Percentiles rank a stretch among this genome's conserved stretches.
Evolutionary conservation across 2,797 vertebrate genomes (phyloP).

Genomic region (Myripristis jacobus): DNA sequence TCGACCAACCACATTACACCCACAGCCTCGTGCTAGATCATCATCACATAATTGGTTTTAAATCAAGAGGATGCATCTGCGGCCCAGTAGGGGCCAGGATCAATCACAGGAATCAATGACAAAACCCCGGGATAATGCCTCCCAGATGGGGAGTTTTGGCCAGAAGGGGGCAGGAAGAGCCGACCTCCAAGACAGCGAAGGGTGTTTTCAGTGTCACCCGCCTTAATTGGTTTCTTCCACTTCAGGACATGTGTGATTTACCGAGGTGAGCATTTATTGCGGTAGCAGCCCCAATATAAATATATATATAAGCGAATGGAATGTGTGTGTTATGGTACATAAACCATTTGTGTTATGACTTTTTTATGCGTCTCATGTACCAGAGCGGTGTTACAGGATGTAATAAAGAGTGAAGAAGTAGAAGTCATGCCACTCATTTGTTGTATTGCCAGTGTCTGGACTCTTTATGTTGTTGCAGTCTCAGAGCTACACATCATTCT

Average conservation of each 20-base stretch:
- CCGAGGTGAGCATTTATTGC: slow-evolving; percentile 55
- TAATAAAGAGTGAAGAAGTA: slow-evolving; percentile 33
- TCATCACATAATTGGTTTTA: slow-evolving; percentile 77
- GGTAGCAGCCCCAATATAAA: slow-evolving; percentile 14
- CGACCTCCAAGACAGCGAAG: slow-evolving; percentile 31
- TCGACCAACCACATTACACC: slow-evolving; percentile 50
- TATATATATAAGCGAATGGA: slow-evolving; percentile 32
- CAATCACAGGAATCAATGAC: slow-evolving; percentile 73
- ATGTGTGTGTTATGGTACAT: slow-evolving; percentile 38
- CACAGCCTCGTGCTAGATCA: slow-evolving; percentile 66
- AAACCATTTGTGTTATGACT: slow-evolving; percentile 28
- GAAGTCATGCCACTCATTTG: slow-evolving; percentile 6
- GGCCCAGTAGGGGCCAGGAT: slow-evolving; percentile 55
- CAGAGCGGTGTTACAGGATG: slow-evolving; percentile 31
- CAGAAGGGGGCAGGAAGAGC: slow-evolving; percentile 19
- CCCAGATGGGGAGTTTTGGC: slow-evolving; percentile 57
- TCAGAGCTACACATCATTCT: background rate
- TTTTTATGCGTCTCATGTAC: slow-evolving; percentile 4
- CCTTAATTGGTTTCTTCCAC: slow-evolving; percentile 64
- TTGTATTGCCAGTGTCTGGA: slow-evolving; percentile 2
- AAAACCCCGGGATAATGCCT: slow-evolving; percentile 68
- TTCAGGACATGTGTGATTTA: slow-evolving; percentile 64
- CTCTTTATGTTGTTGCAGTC: background rate
- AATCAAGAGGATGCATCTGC: slow-evolving; percentile 73
- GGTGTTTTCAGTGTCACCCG: slow-evolving; percentile 50